These are phyloP conservation scores for Calidris pugnax DNA, from an alignment of 2,113 vertebrate species.

Conservation along the genomic window DNA sequence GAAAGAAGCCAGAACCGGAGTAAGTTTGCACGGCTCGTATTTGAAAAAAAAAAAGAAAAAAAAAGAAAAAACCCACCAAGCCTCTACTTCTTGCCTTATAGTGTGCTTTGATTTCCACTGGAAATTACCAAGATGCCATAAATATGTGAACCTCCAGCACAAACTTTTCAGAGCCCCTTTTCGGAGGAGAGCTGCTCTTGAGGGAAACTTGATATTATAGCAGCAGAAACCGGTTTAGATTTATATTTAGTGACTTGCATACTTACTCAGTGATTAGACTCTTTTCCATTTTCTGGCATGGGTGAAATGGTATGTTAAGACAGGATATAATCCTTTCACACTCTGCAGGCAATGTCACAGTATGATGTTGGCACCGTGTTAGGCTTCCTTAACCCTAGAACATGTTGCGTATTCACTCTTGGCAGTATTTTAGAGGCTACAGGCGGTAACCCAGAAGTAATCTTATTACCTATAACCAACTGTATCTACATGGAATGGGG, in stretches of 20 bases:
- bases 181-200: constrained; percentile 19
- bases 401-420: constrained; percentile 73
- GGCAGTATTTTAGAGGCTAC: constrained; percentile 72
- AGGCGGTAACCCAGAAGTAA: constrained; percentile 80
- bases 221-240: constrained; percentile 54
- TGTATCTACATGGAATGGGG: constrained; percentile 66
- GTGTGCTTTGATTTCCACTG: constrained; percentile 23
- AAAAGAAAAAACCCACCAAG: background rate
- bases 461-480: constrained; percentile 77
- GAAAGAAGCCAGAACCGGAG: constrained; percentile 15
- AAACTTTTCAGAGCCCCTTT: background rate
- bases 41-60: background rate
- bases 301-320: constrained; percentile 80
- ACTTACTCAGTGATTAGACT: constrained; percentile 74
- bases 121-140: constrained; percentile 47
- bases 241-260: constrained; percentile 79
- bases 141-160: background rate
- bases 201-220: constrained; percentile 69
- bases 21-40: background rate
- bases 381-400: constrained; percentile 82
- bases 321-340: constrained; percentile 83
- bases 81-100: background rate
- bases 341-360: constrained; percentile 78
- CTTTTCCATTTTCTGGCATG: constrained; percentile 72
- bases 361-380: constrained; percentile 78